Conservation (phyloP, 2,797 vertebrate species). For the Oryzias sinensis region DNA sequence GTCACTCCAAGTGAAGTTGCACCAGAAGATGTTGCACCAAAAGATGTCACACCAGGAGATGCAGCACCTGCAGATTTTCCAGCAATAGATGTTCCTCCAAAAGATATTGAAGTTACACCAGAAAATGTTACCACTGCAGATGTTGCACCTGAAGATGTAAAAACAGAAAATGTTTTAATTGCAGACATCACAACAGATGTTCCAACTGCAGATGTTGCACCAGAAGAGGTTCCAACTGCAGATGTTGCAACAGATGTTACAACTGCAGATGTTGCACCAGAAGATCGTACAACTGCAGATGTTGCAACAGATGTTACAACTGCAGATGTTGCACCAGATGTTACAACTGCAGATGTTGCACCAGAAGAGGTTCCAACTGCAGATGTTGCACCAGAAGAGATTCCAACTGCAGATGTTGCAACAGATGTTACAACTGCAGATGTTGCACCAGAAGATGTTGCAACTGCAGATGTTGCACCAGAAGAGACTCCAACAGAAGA, state of each 20-base stretch:
- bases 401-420: not conserved
- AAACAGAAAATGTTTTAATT: no score
- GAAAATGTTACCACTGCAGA: not conserved
- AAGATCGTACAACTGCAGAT: not conserved
- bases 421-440: constrained; percentile 4
- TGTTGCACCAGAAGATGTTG: not conserved
- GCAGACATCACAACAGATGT: not conserved
- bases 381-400: constrained; percentile 1
- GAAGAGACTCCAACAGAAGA: constrained; percentile 1
- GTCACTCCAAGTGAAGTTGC: not conserved
- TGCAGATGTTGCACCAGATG: constrained; percentile 9
- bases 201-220: not conserved
- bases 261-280: not conserved
- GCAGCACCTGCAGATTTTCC: not conserved
- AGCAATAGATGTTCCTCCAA: not conserved
- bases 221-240: not conserved
- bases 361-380: not conserved
- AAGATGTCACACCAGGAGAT: not conserved
- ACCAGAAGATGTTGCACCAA: constrained; percentile 7
- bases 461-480: not conserved
- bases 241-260: constrained; percentile 6
- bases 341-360: no score
- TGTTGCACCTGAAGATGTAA: not conserved
- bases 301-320: not conserved
- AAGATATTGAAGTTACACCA: constrained; percentile 8